Percentiles rank a stretch among this genome's conserved stretches.
Conservation (phyloP, 2,888 invertebrate species). For the Xylophagus ater region DNA sequence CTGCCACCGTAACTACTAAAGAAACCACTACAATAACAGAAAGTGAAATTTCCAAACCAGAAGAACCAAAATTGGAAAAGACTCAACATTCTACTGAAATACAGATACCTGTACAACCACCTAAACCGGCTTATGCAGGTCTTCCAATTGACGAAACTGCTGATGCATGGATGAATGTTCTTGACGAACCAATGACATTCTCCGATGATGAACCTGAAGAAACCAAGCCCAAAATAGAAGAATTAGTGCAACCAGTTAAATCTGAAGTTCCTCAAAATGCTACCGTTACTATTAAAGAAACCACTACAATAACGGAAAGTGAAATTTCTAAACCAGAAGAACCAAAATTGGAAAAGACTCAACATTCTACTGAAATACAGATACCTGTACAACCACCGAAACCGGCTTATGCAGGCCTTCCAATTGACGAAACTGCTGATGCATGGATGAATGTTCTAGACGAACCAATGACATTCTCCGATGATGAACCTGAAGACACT, state of each 20-base stretch:
- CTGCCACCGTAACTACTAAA: conserved; percentile 5
- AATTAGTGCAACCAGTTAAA: too few relatives aligned
- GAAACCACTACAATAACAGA: not conserved
- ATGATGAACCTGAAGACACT: conserved; percentile 27
- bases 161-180: conserved; percentile 22
- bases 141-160: conserved; percentile 29
- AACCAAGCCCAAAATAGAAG: not conserved
- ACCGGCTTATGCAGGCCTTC: conserved; percentile 26
- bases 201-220: conserved; percentile 27
- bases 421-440: conserved; percentile 27
- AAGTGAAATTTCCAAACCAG: conserved; percentile 12
- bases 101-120: conserved; percentile 17
- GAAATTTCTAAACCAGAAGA: not conserved
- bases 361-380: not conserved
- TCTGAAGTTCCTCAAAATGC: too few relatives aligned
- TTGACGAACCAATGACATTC: conserved; percentile 32
- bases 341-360: not conserved
- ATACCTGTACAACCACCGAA: conserved; percentile 11
- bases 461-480: conserved; percentile 33
- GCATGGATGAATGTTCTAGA: conserved; percentile 34
- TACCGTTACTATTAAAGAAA: not conserved
- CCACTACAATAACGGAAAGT: not conserved
- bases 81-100: too few relatives aligned
- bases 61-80: too few relatives aligned
- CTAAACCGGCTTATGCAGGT: conserved; percentile 19